A percentile compares a stretch with the other conserved stretches of the same genome.
Evolutionary conservation across 2,888 invertebrate species (phyloP).

Genomic region (Caenorhabditis wallacei): DNA sequence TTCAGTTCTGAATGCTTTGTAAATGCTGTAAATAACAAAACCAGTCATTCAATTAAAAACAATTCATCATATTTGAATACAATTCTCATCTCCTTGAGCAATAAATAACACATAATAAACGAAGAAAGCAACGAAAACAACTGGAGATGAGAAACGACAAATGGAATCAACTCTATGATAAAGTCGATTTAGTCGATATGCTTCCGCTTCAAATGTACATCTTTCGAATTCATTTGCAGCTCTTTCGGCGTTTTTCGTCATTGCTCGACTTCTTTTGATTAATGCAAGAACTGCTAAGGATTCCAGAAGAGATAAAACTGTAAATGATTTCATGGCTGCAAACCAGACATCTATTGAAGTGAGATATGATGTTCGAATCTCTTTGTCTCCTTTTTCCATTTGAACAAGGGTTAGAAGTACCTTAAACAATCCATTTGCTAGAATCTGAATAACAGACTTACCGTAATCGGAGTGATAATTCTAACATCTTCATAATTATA

Average conservation of each 20-base stretch:
- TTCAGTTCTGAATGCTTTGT: too few species aligned
- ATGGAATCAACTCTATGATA: conserved; percentile 78
- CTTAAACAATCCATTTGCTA: too few species aligned
- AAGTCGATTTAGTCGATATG: conserved; percentile 73
- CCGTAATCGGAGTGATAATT: conserved; percentile 83
- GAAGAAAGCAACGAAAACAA: conserved; percentile 78
- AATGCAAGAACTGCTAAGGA: conserved; percentile 78
- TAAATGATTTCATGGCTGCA: conserved; percentile 78
- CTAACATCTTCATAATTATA: conserved; percentile 83
- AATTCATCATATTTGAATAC: conserved; percentile 47
- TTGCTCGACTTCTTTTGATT: conserved; percentile 79
- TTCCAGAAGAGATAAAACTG: conserved; percentile 81
- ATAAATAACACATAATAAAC: conserved; percentile 80
- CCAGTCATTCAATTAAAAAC: background rate
- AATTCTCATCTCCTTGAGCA: conserved; percentile 77
- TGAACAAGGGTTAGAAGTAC: conserved; percentile 82
- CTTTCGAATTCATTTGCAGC: conserved; percentile 79
- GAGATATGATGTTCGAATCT: conserved; percentile 79
- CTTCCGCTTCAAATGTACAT: conserved; percentile 70
- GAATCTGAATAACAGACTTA: too few species aligned
- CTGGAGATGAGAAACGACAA: conserved; percentile 66
- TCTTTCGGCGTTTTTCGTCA: conserved; percentile 78
- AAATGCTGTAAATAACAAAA: too few species aligned
- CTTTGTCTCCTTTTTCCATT: conserved; percentile 82
- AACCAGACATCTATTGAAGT: conserved; percentile 82